Percentiles rank a stretch among this genome's conserved stretches.
Conservation (phyloP, 2,113 vertebrate genomes). For the Mixornis gularis region DNA sequence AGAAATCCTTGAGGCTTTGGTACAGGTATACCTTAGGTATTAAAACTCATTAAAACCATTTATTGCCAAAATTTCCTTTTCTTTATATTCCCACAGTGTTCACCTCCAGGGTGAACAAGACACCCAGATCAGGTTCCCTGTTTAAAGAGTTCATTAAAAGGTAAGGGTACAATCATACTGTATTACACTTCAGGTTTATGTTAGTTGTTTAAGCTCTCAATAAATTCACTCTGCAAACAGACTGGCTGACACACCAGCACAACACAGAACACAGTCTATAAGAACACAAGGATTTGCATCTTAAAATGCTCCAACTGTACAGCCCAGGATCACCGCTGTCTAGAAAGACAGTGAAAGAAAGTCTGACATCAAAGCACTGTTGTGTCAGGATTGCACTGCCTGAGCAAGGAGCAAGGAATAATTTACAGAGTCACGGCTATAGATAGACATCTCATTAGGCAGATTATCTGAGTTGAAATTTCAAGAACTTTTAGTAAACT, state of each 20-base stretch:
- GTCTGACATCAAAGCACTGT: background rate
- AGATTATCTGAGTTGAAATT: conserved; percentile 7
- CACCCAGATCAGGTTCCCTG: background rate
- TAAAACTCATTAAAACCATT: background rate
- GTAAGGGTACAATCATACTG: background rate
- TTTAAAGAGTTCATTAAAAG: background rate
- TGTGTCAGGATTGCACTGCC: background rate
- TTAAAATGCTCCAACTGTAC: background rate
- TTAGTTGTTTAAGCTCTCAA: background rate
- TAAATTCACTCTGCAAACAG: background rate
- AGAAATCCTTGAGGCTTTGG: background rate
- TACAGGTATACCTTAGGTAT: background rate
- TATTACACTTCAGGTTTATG: background rate
- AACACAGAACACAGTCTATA: background rate
- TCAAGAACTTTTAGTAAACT: conserved; percentile 20
- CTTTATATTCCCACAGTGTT: background rate
- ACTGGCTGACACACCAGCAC: background rate
- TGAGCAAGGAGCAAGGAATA: background rate
- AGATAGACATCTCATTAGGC: background rate
- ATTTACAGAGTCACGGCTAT: background rate
- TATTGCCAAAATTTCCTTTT: background rate
- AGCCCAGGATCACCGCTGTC: background rate
- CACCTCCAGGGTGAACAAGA: background rate
- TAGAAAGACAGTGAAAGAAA: background rate
- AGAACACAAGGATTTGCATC: background rate